Evolutionary conservation across 2,888 invertebrate genomes (phyloP).

Genomic region (Protophormia terraenovae): DNA sequence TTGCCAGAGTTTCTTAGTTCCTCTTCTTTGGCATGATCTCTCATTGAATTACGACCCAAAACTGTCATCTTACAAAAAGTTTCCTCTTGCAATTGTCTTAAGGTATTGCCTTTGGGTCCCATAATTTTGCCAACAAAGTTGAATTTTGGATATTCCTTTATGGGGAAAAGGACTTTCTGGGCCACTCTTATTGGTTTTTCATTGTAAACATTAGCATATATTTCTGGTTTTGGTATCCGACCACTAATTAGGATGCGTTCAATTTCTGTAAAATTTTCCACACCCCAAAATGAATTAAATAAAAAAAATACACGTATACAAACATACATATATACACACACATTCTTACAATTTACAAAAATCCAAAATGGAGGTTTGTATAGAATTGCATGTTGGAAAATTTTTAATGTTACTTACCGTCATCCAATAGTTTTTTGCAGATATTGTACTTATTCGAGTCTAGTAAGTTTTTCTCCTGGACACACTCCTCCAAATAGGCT

Average conservation of each 20-base stretch:
- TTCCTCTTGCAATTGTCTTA: constrained; percentile 95
- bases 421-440: constrained; percentile 87
- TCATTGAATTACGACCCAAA: constrained; percentile 95
- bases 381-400: neutral
- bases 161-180: constrained; percentile 79
- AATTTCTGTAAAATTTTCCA: constrained; percentile 79
- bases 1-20: constrained; percentile 93
- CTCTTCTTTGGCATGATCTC: constrained; percentile 96
- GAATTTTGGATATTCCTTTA: constrained; percentile 83
- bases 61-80: constrained; percentile 98
- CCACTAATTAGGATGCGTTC: constrained; percentile 92
- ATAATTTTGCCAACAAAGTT: constrained; percentile 97
- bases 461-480: constrained; percentile 87
- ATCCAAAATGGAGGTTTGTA: constrained; percentile 60
- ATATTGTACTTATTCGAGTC: constrained; percentile 85
- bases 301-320: neutral
- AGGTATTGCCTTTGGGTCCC: constrained; percentile 95
- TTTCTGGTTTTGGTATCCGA: constrained; percentile 82
- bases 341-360: neutral
- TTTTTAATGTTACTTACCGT: constrained; percentile 84
- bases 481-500: constrained; percentile 88
- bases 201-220: constrained; percentile 79
- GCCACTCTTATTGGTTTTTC: constrained; percentile 80
- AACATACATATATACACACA: neutral
- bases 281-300: neutral